Evolutionary conservation across 1,140 invertebrate genomes (phyloP), one percentile per base, ranked within the genome.

Genomic region (Hesperophylax magnus): DNA sequence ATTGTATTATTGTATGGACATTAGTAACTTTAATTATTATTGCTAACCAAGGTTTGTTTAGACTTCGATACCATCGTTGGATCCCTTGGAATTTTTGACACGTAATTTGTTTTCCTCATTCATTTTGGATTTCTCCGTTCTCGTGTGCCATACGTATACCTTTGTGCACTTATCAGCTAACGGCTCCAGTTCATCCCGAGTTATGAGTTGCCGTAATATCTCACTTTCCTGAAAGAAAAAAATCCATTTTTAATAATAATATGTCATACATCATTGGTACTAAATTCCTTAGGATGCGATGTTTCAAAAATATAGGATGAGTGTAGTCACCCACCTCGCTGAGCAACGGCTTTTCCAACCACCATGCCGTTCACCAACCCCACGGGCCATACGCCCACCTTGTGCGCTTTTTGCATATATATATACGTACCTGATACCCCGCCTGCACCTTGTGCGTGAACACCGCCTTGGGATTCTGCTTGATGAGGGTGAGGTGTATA

Each of bases 141-240:
- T 92, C 20, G 98, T 99, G 87, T 99, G 98, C 98, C 98, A 99
- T 7, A 99, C 98, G 75, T 97, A 94, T 15, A 98, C 97, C 90
- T 98, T 97, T 0, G 94, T 96, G 86, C 97, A 98, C 84, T 93
- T 93, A 81, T 96, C 94, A 3, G 97, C 97, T 82, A 97, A 91
- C 0, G 97, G 96, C 88, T 99, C 98, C 53, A 99, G 87, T 79
- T 97, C 92, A 22, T 95, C 91, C 83, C 93, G 92, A 0, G 92
- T 95, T n/a, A 95, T 92, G 34, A 97, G 91, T 85, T 97, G 94
- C 65, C 93, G 91, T 0, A 99, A 89, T 78, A 99, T 95, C 86
- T 96, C 95, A 79, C 95, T 96, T 89, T 99, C 98, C 88, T 90
- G 86, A 22, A 89, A 61, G 17, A 76, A 76, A 20, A 61, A 24